Percentiles rank a stretch among this genome's conserved stretches.
phyloP scores from a whole-genome alignment of 2,888 invertebrate genomes.

The Drosophila pegasa region DNA sequence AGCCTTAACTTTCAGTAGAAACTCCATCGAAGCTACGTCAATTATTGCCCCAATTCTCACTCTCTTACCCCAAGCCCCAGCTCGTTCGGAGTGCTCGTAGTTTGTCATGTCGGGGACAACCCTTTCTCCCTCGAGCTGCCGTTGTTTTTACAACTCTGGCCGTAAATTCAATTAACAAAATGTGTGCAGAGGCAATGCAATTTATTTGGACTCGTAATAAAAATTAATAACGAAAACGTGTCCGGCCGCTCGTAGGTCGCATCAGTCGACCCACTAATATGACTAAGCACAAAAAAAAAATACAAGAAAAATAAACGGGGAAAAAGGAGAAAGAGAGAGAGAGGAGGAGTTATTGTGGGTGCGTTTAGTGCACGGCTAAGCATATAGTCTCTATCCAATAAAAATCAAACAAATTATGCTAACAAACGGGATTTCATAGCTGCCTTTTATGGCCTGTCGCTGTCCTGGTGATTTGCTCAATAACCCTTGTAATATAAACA shows the following conservation, averaged over 20 bases:
- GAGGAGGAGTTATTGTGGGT: slow-evolving; percentile 31
- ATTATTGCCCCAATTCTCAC: too few relatives aligned
- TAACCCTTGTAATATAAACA: slow-evolving; percentile 83
- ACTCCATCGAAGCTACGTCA: too few relatives aligned
- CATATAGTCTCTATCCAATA: slow-evolving; percentile 74
- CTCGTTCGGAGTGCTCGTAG: too few relatives aligned
- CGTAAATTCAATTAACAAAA: slow-evolving; percentile 72
- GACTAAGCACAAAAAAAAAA: slow-evolving; percentile 72
- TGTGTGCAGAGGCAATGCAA: slow-evolving; percentile 65
- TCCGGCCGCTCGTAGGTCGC: slow-evolving; percentile 52
- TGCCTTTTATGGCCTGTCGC: slow-evolving; percentile 46
- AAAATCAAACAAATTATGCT: slow-evolving; percentile 83
- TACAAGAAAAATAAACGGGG: slow-evolving; percentile 32
- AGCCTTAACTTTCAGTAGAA: too few relatives aligned
- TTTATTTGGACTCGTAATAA: slow-evolving; percentile 78
- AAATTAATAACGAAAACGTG: slow-evolving; percentile 83
- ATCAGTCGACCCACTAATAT: slow-evolving; percentile 66
- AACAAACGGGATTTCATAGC: slow-evolving; percentile 79
- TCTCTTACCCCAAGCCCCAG: too few relatives aligned
- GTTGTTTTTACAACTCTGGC: not conserved
- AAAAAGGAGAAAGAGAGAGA: not conserved
- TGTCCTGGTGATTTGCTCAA: slow-evolving; percentile 82
- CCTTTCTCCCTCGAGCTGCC: slow-evolving; percentile 3
- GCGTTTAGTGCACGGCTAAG: slow-evolving; percentile 36
- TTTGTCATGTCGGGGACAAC: too few relatives aligned